Evolutionary conservation across 2,797 vertebrate genomes (phyloP), one percentile per base, ranked within the genome.

Genomic region (Cossypha caffra): DNA sequence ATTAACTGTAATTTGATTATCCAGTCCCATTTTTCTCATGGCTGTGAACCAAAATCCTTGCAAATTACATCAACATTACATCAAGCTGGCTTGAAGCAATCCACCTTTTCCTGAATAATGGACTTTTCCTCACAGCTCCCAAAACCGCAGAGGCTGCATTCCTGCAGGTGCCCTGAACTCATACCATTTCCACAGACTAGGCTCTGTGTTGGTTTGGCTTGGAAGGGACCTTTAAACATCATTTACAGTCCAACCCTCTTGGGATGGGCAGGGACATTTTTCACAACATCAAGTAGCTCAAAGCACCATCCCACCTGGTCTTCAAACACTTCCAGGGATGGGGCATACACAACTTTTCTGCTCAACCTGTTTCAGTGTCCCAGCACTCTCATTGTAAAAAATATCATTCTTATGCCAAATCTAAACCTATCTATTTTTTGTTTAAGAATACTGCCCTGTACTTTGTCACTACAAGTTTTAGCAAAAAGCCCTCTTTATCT

Each of bases 401-500:
- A 11, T 0, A 0, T 8, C 4, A 3, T 19, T 15, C 6, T 87
- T 38, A 40, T 0, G 6, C 24, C 55, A 26, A 45, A 25, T 8
- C 6, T 38, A 85, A 67, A 72, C 7, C 31, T 21, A 18, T 42
- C 31, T 21, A 18, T 42, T 38, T 66, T 23, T 9, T 51, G 15
- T 33, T 55, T 33, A n/a, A 78, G 54, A 16, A 12, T 1, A 1
- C 1, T 13, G 3, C 13, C 23, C 26, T 21, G 20, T 15, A 1
- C 25, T 45, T 40, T 51, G 12, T 37, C 6, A 2, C 45, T 37
- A 24, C 5, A 33, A 42, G 16, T 20, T 23, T 37, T 13, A 0
- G 15, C 24, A 84, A 62, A 62, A 77, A 55, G 15, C 25, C 6
- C 24, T 13, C 3, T 63, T 35, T 29, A 29, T 15, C 11, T 7